Conservation (phyloP, 2,113 vertebrate genomes). For the Crypturellus undulatus region DNA sequence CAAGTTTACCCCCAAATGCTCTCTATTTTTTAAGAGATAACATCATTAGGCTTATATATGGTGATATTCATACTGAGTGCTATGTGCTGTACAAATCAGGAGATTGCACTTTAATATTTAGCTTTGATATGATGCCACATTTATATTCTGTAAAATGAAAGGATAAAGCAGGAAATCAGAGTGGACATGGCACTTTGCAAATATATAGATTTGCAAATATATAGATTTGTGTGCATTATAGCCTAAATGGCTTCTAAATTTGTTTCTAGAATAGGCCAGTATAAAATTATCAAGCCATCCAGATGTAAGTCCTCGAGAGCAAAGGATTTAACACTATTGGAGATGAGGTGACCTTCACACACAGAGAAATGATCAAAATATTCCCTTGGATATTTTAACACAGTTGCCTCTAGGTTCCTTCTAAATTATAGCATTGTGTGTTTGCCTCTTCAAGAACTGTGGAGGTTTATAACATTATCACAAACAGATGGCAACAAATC, state of each 20-base stretch:
- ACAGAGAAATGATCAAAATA: neutral
- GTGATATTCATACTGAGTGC: neutral
- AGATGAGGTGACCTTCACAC: neutral
- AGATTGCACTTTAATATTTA: neutral
- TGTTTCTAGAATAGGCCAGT: neutral
- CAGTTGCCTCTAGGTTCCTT: neutral
- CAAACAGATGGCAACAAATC: conserved; percentile 22
- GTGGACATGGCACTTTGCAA: neutral
- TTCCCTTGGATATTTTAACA: neutral
- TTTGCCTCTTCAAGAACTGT: neutral
- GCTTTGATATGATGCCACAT: neutral
- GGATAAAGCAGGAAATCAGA: neutral
- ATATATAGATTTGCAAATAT: neutral
- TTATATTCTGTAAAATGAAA: neutral
- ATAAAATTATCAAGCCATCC: neutral
- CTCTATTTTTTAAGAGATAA: neutral
- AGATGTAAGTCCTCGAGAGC: neutral
- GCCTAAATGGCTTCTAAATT: neutral
- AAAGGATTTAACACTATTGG: neutral
- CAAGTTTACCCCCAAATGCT: neutral
- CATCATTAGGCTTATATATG: neutral
- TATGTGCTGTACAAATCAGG: neutral
- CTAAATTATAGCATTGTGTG: neutral
- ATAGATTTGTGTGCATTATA: neutral
- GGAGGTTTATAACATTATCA: neutral